Base-by-base conservation (phyloP, 2,888 invertebrate species). In the Phania funesta region DNA sequence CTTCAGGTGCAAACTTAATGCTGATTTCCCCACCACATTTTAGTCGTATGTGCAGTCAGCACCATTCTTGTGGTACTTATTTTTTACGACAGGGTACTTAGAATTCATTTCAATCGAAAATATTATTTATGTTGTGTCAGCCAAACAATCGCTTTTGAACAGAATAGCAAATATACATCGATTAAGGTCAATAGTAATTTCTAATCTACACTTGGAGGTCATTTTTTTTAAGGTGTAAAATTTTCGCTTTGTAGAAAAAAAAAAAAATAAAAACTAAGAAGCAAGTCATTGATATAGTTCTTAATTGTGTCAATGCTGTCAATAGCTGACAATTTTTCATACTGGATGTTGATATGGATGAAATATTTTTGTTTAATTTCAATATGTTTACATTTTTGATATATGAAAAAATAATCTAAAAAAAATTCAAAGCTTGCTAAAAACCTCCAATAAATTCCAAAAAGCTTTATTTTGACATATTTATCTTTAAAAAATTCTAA, bases 121-220 rank as follows among this genome's bases (percentile, higher is more conserved):
- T 60, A 46, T 41, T 62, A 78, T 64, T 64, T 78, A 54, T 65
- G 78, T 71, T 71, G 71, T 78, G 71, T 71, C 71, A 65, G 65
- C 48, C 48, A 56, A 71, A 65, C 56, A 71, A 70, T 56, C 71
- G 71, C 64, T 41, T 58, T 75, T 60, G 9, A 58, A 20, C 22
- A 29, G 20, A 58, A 58, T 24, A 41, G 18, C 11, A 65, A 46
- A 16, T 26, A 18, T 46, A 44, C 58, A 67, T 76, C 80, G 76
- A 81, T 81, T 80, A 76, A 65, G 80, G 80, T 76, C 80, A 76
- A 67, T 60, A 50, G 76, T 22, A 65, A 71, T 81, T 76, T 81
- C 65, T 71, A 71, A 76, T 65, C 58, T 41, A 22, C 5, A 71
- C 56, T 50, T 54, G 62, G 46, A 50, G 52, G 26, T 46, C 38